Conservation (phyloP, 2,888 invertebrate species). For the Timandra comae region DNA sequence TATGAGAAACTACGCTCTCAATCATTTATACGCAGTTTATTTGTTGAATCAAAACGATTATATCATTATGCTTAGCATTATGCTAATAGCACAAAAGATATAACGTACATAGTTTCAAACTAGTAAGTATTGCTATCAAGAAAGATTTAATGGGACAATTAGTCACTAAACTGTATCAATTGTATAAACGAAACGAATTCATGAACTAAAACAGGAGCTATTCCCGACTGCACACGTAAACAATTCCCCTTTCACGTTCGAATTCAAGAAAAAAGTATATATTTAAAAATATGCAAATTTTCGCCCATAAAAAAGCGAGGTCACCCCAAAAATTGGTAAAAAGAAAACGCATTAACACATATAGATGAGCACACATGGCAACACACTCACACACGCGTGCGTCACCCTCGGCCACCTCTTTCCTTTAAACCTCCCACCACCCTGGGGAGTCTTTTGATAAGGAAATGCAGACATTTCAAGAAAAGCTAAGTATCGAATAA, state of each 20-base stretch:
- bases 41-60: too few relatives aligned
- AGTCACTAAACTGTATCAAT: too few relatives aligned
- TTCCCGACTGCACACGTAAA: neutral
- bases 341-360: constrained; percentile 78
- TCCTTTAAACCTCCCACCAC: constrained; percentile 58
- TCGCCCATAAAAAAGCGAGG: constrained; percentile 23
- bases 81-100: too few relatives aligned
- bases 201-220: neutral
- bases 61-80: too few relatives aligned
- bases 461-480: constrained; percentile 76
- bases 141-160: too few relatives aligned
- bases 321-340: constrained; percentile 73
- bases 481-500: constrained; percentile 72
- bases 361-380: constrained; percentile 67
- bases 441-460: constrained; percentile 69
- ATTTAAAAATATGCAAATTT: constrained; percentile 22
- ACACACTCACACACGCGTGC: constrained; percentile 41
- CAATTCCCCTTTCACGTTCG: too few relatives aligned
- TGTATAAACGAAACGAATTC: too few relatives aligned
- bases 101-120: too few relatives aligned
- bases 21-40: too few relatives aligned
- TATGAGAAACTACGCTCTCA: too few relatives aligned
- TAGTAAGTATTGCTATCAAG: too few relatives aligned
- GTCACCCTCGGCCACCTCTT: constrained; percentile 29
- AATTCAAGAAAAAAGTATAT: neutral